Conservation (phyloP, 2,888 invertebrate species). For the Hesperia comma region DNA sequence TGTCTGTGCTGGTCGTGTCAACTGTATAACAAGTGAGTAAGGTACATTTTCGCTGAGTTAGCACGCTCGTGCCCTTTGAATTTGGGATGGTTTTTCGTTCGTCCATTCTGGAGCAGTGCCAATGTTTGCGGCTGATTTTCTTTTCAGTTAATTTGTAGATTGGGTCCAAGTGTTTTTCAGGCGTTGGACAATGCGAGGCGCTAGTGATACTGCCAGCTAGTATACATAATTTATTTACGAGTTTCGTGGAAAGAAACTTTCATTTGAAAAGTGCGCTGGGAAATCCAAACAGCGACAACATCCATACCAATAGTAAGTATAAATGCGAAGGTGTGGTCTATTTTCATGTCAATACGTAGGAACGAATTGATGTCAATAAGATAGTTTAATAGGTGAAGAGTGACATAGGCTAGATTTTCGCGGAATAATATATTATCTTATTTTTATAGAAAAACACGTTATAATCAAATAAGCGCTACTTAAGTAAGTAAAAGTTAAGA, state of each 20-base stretch:
- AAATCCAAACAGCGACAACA: not conserved
- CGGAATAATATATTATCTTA: too few relatives aligned
- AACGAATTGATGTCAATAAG: too few relatives aligned
- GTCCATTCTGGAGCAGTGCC: slow-evolving; percentile 54
- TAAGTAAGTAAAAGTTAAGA: too few relatives aligned
- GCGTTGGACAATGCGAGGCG: slow-evolving; percentile 24
- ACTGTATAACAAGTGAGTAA: slow-evolving; percentile 2
- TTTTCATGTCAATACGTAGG: too few relatives aligned
- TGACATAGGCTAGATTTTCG: too few relatives aligned
- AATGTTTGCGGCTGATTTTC: slow-evolving; percentile 63
- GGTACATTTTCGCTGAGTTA: not conserved
- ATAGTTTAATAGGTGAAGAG: too few relatives aligned
- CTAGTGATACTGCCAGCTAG: slow-evolving; percentile 4
- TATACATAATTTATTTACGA: slow-evolving; percentile 24
- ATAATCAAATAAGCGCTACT: too few relatives aligned
- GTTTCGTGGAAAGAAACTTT: not conserved
- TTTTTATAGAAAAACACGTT: too few relatives aligned
- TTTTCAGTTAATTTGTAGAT: slow-evolving; percentile 72
- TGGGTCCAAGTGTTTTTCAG: slow-evolving; percentile 33
- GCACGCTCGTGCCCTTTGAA: slow-evolving; percentile 7
- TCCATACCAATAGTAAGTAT: too few relatives aligned
- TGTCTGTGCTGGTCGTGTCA: not conserved
- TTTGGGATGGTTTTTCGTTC: slow-evolving; percentile 34
- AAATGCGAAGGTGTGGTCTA: too few relatives aligned
- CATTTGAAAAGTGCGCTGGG: slow-evolving; percentile 3